Evolutionary conservation across 2,888 invertebrate genomes (phyloP).

Genomic region (Schizotus pectinicornis): DNA sequence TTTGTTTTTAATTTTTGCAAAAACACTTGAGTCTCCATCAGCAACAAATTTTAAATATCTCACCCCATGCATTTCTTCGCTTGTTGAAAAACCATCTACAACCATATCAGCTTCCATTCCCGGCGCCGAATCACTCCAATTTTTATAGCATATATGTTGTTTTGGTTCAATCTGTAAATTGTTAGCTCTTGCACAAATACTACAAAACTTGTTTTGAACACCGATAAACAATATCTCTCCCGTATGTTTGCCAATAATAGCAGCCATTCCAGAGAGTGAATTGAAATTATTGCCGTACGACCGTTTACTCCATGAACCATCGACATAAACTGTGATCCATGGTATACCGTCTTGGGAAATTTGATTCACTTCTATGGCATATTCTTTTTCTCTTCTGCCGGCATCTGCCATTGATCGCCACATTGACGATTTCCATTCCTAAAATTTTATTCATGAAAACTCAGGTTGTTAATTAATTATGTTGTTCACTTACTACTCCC

Average conservation of each 20-base stretch:
- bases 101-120: slow-evolving; percentile 36
- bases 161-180: slow-evolving; percentile 5
- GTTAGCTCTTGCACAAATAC: slow-evolving; percentile 29
- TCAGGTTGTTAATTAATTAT: no score
- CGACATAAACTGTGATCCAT: slow-evolving; percentile 36
- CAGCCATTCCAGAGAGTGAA: slow-evolving; percentile 36
- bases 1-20: no score
- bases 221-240: slow-evolving; percentile 31
- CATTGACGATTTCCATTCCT: no score
- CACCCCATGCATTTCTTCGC: slow-evolving; percentile 28
- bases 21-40: no score
- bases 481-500: slow-evolving; percentile 6
- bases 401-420: no score
- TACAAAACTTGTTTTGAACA: slow-evolving; percentile 37
- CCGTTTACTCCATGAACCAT: slow-evolving; percentile 39
- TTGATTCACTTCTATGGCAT: no score
- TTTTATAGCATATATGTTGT: slow-evolving; percentile 31
- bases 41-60: no score
- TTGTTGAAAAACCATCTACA: slow-evolving; percentile 33
- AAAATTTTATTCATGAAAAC: no score
- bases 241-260: slow-evolving; percentile 32
- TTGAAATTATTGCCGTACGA: slow-evolving; percentile 35
- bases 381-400: no score
- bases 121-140: slow-evolving; percentile 34
- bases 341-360: neutral